phyloP scores from a whole-genome alignment of 2,797 vertebrate species.

The Oryzias dopingdopingensis region DNA sequence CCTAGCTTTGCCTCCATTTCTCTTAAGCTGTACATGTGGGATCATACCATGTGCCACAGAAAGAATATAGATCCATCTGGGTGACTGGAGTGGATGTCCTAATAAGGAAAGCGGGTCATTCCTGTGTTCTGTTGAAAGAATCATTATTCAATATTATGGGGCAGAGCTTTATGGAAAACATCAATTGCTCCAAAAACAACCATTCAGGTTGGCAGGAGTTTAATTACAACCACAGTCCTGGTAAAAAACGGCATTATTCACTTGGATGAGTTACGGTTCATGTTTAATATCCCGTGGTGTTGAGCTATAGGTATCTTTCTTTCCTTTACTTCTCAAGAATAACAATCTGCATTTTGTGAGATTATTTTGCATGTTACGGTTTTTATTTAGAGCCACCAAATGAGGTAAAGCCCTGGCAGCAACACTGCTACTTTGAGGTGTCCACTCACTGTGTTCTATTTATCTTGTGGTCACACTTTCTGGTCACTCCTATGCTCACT shows the following conservation, averaged over 20 bases:
- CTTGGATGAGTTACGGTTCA: slow-evolving; percentile 31
- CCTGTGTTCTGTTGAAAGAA: slow-evolving; percentile 35
- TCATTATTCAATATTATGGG: slow-evolving; percentile 43
- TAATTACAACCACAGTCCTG: slow-evolving; percentile 43
- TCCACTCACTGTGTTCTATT: slow-evolving; percentile 33
- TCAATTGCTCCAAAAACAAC: slow-evolving; percentile 29
- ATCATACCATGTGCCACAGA: slow-evolving; percentile 50
- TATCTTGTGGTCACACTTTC: slow-evolving; percentile 27
- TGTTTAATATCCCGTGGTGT: too few relatives aligned
- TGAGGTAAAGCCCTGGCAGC: slow-evolving; percentile 55
- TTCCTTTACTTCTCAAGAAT: not conserved
- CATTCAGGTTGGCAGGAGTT: slow-evolving; percentile 7
- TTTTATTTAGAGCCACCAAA: slow-evolving; percentile 57
- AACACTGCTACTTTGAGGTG: slow-evolving; percentile 36
- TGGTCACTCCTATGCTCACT: slow-evolving; percentile 38
- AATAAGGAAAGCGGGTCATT: slow-evolving; percentile 21
- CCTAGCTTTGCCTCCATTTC: slow-evolving; percentile 45
- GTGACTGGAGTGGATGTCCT: slow-evolving; percentile 47
- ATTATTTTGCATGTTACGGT: slow-evolving; percentile 38
- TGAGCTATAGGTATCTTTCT: not conserved
- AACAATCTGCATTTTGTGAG: slow-evolving; percentile 12
- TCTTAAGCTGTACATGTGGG: slow-evolving; percentile 23
- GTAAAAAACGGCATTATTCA: slow-evolving; percentile 27
- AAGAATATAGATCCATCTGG: slow-evolving; percentile 37
- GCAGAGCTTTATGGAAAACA: slow-evolving; percentile 33